Evolutionary conservation across 1,140 invertebrate species (phyloP), one percentile per base, ranked within the genome.

Genomic region (Bombus ignitus): DNA sequence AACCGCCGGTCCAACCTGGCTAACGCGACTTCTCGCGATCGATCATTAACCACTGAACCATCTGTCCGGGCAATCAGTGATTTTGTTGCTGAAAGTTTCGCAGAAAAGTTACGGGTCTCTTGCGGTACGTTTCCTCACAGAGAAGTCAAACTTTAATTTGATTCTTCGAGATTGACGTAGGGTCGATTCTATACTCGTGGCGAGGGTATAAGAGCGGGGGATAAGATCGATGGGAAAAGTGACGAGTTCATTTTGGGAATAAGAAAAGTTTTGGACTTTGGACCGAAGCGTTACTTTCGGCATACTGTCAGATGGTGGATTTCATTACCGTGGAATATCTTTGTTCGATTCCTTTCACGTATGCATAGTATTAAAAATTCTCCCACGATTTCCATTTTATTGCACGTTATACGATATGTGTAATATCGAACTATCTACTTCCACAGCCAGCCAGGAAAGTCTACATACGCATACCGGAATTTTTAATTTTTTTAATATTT

Each of bases 231-330:
- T 90, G 77, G 25, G 70, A 70, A 59, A 65, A 47, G 74, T 85
- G 83, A 86, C 82, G 81, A 78, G 70, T 90, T 90, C 82, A 90
- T 90, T 90, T 90, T 82, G 71, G 70, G 85, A 90, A 88, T 90
- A 90, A 88, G 88, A 83, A 90, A 90, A 90, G 82, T 90, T 90
- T 88, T 22, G 37, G 57, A 28, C 28, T 42, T 37, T 28, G 25
- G 28, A 42, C 35, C 12, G 28, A 32, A 79, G 10, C 70, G 44
- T 71, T 86, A 79, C 47, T 73, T 68, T 68, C n/a, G 62, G 35
- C 39, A 82, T 25, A n/a, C 53, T 85, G 86, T 85, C 82, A 80
- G 86, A 85, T 83, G 75, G 83, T 42, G 72, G 84, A 90, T 90
- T 88, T 90, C 80, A 90, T 90, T 90, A 90, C 68, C 32, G 59